Base-by-base conservation (phyloP, 1,140 invertebrate species). In the Heliconius hewitsoni region DNA sequence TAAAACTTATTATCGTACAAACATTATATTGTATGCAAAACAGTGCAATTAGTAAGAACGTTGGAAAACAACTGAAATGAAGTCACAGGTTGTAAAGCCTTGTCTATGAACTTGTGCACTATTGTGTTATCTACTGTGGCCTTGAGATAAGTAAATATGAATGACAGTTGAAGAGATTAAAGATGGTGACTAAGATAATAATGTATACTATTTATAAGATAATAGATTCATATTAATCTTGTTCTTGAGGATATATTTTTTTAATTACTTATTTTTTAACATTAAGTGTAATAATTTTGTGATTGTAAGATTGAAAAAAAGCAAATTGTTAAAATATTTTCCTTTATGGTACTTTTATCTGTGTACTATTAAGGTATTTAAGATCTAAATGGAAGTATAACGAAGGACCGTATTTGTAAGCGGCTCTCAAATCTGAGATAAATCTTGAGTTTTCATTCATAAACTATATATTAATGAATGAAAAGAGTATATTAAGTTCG, bases 41-140 rank as follows among this genome's bases (percentile, higher is more conserved):
- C 73, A 39, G 71, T 75, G 74, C 74, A 39, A 23, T 23, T 72
- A 66, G 57, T 70, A 39, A 8, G 55, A 71, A 77, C 39, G 76
- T 66, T 73, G n/a, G 42, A 57, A 70, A 57, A 73, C 46, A 34
- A 81, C 79, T 81, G 75, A 66, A 30, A 66, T 30, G 11, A 66
- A 81, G 72, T 81, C 79, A 77, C 76, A 81, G 77, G 72, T 74
- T 42, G 16, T 73, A 66, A 66, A 30, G 39, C 19, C 50, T 82
- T 78, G 73, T 80, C 73, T 77, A 79, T 73, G 72, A 77, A 77
- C 81, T 81, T 79, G 83, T 66, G 60, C 60, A 66, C 60, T 30
- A 66, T 66, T 66, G 60, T 66, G 27, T 66, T 66, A 66, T 66
- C 60, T 66, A 30, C 60, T 66, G 60, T 30, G 60, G 27, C 60